phyloP scores from a whole-genome alignment of 2,113 vertebrate genomes.

The Abramis brama region DNA sequence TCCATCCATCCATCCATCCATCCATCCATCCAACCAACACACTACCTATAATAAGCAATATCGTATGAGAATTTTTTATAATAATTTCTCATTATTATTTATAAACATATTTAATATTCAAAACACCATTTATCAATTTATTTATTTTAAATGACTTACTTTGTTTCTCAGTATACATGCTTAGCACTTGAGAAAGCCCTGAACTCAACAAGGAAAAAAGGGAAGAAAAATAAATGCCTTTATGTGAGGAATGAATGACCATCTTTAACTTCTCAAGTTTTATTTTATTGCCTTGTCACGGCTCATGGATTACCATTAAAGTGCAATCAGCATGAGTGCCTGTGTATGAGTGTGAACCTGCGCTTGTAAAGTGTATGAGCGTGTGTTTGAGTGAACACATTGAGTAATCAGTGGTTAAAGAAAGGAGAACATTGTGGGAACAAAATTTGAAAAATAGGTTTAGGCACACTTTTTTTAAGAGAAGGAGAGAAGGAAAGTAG shows the following conservation, averaged over 20 bases:
- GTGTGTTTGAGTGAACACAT: neutral
- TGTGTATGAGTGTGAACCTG: slow-evolving; percentile 28
- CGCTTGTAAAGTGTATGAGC: slow-evolving; percentile 9
- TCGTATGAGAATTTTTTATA: neutral
- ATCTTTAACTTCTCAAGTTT: slow-evolving; percentile 49
- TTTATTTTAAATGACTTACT: neutral
- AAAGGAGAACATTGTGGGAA: slow-evolving; percentile 26
- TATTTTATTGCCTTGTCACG: slow-evolving; percentile 45
- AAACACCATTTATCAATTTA: neutral
- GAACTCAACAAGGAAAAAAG: neutral
- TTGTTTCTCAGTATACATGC: neutral
- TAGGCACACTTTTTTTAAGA: neutral
- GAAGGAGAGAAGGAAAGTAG: slow-evolving; percentile 25
- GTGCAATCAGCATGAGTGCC: slow-evolving; percentile 32
- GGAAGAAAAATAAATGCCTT: neutral
- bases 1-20: neutral
- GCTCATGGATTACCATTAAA: slow-evolving; percentile 49
- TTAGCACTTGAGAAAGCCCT: neutral
- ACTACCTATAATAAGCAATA: neutral
- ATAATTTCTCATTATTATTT: neutral
- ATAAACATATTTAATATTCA: neutral
- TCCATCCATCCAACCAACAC: neutral
- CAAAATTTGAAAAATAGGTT: neutral
- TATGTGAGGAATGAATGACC: slow-evolving; percentile 17
- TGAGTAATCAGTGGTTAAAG: neutral